Conservation (phyloP, 2,888 invertebrate species). For the Argyresthia goedartella region DNA sequence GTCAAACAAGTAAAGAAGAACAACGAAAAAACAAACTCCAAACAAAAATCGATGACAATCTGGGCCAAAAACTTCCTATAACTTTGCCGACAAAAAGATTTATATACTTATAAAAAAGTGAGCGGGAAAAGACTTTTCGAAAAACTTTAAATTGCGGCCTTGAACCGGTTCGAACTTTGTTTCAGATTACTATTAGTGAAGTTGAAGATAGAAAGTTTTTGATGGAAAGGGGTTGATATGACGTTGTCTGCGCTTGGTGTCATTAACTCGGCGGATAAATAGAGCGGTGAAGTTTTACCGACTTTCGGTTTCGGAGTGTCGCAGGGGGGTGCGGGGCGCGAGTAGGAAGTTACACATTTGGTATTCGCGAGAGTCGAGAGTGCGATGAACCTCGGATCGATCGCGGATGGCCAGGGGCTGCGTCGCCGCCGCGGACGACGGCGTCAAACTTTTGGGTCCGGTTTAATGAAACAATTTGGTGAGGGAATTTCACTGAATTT, state of each 20-base stretch:
- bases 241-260: conserved; percentile 30
- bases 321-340: conserved; percentile 11
- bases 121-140: conserved; percentile 66
- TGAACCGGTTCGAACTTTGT: conserved; percentile 66
- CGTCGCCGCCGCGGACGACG: conserved; percentile 22
- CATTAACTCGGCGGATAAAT: conserved; percentile 32
- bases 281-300: conserved; percentile 36
- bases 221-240: conserved; percentile 50
- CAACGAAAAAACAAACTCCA: conserved; percentile 72
- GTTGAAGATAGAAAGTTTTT: conserved; percentile 54
- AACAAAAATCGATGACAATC: conserved; percentile 73
- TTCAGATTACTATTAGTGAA: conserved; percentile 68
- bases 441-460: conserved; percentile 54
- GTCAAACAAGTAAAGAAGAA: conserved; percentile 72
- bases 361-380: conserved; percentile 27
- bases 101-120: conserved; percentile 71
- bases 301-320: conserved; percentile 13
- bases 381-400: conserved; percentile 54
- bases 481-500: conserved; percentile 40
- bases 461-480: conserved; percentile 59
- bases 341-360: conserved; percentile 31
- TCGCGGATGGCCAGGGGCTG: conserved; percentile 30
- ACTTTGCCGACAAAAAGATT: conserved; percentile 70
- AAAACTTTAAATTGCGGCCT: conserved; percentile 74
- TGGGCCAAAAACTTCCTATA: conserved; percentile 68